Conservation (phyloP, 2,888 invertebrate genomes). For the Tetragnatha montana region DNA sequence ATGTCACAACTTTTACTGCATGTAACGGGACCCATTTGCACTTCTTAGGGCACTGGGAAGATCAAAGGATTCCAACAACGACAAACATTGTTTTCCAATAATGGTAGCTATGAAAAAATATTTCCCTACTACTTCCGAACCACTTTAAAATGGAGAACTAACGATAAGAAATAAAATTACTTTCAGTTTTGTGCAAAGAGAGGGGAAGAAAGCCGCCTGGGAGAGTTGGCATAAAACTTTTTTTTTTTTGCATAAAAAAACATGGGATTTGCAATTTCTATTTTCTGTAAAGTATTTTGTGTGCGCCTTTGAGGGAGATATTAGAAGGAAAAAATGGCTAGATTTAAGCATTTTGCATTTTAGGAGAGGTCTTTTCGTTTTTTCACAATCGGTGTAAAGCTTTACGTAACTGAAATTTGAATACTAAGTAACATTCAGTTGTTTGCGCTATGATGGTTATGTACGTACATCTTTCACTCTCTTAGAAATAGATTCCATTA, state of each 20-base stretch:
- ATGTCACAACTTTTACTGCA: conserved; percentile 10
- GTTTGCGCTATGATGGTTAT: too few species aligned
- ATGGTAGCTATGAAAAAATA: not conserved
- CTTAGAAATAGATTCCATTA: too few species aligned
- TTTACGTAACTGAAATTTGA: not conserved
- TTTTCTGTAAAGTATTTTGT: not conserved
- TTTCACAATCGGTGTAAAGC: not conserved
- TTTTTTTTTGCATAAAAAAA: not conserved
- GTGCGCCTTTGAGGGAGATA: not conserved
- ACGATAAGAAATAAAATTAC: conserved; percentile 7
- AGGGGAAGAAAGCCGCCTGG: not conserved
- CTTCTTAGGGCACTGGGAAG: conserved; percentile 6
- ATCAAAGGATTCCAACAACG: conserved; percentile 30
- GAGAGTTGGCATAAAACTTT: not conserved
- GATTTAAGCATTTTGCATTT: not conserved
- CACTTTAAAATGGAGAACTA: conserved; percentile 18
- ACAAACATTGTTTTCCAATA: conserved; percentile 26
- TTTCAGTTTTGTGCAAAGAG: not conserved
- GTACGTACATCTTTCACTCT: too few species aligned
- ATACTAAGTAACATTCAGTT: not conserved
- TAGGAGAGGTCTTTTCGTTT: not conserved
- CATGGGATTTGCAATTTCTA: not conserved
- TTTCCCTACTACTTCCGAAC: not conserved
- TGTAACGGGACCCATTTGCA: conserved; percentile 30
- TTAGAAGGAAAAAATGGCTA: not conserved